Percentiles rank a stretch among this genome's conserved stretches.
phyloP scores from a whole-genome alignment of 92 coral and sea anemone genomes.

The Pocillopora meandrina region DNA sequence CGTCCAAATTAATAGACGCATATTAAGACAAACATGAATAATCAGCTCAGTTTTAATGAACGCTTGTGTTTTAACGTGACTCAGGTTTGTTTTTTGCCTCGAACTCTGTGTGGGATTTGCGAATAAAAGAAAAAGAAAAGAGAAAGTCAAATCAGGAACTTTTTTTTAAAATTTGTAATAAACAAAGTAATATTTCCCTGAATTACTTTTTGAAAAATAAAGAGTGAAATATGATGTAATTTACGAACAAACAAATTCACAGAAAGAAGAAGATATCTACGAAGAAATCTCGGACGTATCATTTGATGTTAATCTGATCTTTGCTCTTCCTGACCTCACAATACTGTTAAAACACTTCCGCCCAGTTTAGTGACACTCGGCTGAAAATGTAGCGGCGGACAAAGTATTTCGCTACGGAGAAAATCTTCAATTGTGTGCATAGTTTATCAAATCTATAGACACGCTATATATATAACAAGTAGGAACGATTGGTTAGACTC shows the following conservation, averaged over 20 bases:
- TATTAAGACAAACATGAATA: neutral
- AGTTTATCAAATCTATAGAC: neutral
- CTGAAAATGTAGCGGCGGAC: neutral
- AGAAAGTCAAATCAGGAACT: too few relatives aligned
- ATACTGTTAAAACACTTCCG: neutral
- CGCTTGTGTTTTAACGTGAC: neutral
- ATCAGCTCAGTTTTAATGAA: conserved; percentile 2
- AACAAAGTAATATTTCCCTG: too few relatives aligned
- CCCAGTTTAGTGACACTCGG: neutral
- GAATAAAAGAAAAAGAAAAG: too few relatives aligned
- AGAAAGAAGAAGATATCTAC: too few relatives aligned
- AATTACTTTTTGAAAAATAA: too few relatives aligned
- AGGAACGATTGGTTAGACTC: neutral
- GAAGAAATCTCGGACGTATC: too few relatives aligned
- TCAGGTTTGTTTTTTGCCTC: neutral
- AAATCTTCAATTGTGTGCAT: neutral
- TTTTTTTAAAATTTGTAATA: too few relatives aligned
- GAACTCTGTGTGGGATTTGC: too few relatives aligned
- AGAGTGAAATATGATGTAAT: too few relatives aligned
- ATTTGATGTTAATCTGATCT: too few relatives aligned
- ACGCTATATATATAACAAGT: neutral
- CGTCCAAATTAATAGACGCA: neutral
- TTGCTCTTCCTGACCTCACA: too few relatives aligned
- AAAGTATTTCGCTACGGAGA: neutral
- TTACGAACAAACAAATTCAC: too few relatives aligned